Conservation (phyloP, 2,113 vertebrate species). For the Micromys minutus region DNA sequence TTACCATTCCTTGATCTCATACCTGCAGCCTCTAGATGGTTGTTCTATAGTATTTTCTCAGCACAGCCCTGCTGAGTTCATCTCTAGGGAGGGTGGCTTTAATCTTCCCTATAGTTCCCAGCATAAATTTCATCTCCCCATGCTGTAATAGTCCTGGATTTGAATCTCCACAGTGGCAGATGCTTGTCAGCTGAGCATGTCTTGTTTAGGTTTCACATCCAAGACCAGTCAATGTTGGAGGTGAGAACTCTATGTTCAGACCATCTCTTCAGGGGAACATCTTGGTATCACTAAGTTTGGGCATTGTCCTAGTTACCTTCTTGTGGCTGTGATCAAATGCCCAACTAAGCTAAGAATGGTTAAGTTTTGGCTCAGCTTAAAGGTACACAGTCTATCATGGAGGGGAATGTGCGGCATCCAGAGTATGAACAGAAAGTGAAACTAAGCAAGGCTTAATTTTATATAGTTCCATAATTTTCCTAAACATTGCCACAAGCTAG, state of each 20-base stretch:
- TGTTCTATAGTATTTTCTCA: not conserved
- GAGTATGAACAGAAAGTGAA: not conserved
- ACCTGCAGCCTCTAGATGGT: rapidly evolving
- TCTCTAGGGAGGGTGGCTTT: rapidly evolving
- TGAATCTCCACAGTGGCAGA: not conserved
- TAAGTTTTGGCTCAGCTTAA: not conserved
- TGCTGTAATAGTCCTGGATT: not conserved
- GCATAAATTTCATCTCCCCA: rapidly evolving
- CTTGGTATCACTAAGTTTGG: rapidly evolving
- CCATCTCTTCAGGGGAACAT: rapidly evolving
- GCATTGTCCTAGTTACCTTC: no score
- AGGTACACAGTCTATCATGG: not conserved
- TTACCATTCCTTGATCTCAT: not conserved
- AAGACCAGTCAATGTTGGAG: not conserved
- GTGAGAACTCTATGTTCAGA: rapidly evolving
- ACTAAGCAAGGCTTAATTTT: not conserved
- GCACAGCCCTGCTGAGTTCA: rapidly evolving
- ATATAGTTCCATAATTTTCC: not conserved
- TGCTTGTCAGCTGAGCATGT: no score
- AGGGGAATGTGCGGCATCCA: no score
- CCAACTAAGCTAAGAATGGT: not conserved
- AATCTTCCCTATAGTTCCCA: not conserved
- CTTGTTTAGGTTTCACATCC: rapidly evolving
- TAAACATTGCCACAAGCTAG: not conserved
- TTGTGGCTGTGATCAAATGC: not conserved